These are phyloP conservation scores for Tachypleus tridentatus DNA, from an alignment of 1,140 invertebrate species.

Conservation along the genomic window DNA sequence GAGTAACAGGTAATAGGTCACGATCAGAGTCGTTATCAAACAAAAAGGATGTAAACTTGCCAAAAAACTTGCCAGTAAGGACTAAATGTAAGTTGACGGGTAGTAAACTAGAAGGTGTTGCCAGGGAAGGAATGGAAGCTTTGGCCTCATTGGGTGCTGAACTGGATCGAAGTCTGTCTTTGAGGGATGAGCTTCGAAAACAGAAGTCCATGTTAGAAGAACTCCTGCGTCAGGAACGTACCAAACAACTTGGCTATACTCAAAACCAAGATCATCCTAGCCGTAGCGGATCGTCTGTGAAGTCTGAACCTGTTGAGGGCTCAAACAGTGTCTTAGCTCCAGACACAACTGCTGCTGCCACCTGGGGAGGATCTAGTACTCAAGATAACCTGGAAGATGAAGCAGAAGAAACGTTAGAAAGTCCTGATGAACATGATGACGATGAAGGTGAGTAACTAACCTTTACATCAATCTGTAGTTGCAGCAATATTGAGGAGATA, in stretches of 20 bases:
- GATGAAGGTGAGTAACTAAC: not conserved
- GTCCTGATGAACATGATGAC: slow-evolving; percentile 8
- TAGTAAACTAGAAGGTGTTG: not conserved
- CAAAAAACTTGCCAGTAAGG: no score
- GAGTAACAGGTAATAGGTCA: no score
- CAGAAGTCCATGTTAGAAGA: slow-evolving; percentile 9
- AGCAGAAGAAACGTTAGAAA: slow-evolving; percentile 6
- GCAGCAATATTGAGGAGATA: no score
- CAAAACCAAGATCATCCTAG: slow-evolving; percentile 7
- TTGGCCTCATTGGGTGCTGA: slow-evolving; percentile 5
- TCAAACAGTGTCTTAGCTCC: slow-evolving; percentile 13
- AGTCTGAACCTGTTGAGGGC: slow-evolving; percentile 15
- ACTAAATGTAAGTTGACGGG: no score
- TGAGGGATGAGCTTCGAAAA: slow-evolving; percentile 1
- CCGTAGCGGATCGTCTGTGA: slow-evolving; percentile 11
- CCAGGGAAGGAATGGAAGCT: not conserved
- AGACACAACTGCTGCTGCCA: slow-evolving; percentile 11
- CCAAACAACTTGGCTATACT: slow-evolving; percentile 4
- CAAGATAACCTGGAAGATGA: slow-evolving; percentile 17
- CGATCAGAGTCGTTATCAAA: no score
- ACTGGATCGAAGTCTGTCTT: slow-evolving; percentile 4
- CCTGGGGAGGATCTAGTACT: slow-evolving; percentile 20
- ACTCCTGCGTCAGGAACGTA: slow-evolving; percentile 5
- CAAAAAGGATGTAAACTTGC: no score
- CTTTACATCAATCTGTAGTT: not conserved